phyloP scores from a whole-genome alignment of 2,113 vertebrate genomes.

The Hyaena hyaena region DNA sequence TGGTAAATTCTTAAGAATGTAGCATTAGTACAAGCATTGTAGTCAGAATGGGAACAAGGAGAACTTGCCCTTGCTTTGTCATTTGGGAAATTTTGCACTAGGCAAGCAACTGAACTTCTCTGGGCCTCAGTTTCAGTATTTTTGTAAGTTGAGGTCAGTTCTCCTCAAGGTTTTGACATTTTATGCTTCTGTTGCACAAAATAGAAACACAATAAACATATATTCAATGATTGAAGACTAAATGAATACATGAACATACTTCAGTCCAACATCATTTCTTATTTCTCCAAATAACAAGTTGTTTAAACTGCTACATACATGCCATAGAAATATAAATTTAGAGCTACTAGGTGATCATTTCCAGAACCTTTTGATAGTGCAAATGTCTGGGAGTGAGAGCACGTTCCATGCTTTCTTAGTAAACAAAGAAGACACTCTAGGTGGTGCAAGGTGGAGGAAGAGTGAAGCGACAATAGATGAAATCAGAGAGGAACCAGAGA shows the following conservation, averaged over 20 bases:
- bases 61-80: neutral
- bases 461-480: neutral
- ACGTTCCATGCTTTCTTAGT: neutral
- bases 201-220: neutral
- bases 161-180: neutral
- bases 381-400: neutral
- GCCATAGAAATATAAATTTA: neutral
- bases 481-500: neutral
- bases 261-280: neutral
- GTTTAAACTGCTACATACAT: neutral
- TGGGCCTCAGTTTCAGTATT: neutral
- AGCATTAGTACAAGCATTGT: neutral
- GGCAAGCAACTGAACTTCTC: neutral
- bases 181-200: neutral
- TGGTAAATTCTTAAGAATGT: neutral
- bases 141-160: neutral
- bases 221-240: neutral
- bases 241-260: neutral
- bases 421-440: neutral
- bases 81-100: neutral
- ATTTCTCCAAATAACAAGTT: neutral
- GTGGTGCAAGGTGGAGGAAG: neutral
- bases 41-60: neutral
- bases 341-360: neutral
- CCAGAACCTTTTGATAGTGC: neutral